Percentiles rank a stretch among this genome's conserved stretches.
Evolutionary conservation across 1,140 invertebrate genomes (phyloP).

Genomic region (Neocloeon triangulifer): DNA sequence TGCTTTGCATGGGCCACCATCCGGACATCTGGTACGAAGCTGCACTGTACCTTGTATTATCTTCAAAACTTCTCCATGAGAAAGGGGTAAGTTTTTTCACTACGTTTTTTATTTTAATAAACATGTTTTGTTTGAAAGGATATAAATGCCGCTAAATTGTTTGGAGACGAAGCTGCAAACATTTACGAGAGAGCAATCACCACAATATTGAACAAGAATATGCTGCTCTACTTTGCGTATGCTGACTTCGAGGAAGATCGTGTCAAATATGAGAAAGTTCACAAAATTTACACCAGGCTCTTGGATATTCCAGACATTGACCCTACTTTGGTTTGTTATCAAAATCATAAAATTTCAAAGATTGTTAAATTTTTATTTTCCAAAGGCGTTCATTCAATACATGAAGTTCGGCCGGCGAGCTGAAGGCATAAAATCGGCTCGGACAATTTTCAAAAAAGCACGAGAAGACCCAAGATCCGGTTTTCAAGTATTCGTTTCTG

Average conservation of each 20-base stretch:
- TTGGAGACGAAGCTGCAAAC: constrained; percentile 80
- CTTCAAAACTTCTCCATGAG: constrained; percentile 74
- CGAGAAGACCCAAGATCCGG: constrained; percentile 68
- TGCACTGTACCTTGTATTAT: constrained; percentile 84
- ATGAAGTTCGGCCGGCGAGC: constrained; percentile 96
- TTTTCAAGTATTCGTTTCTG: constrained; percentile 89
- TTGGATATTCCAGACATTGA: constrained; percentile 75
- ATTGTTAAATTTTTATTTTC: too few relatives aligned
- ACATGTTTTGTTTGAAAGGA: constrained; percentile 29
- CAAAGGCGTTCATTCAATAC: constrained; percentile 87
- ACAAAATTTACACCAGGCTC: constrained; percentile 86
- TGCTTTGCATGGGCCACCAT: constrained; percentile 90
- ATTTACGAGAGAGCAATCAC: constrained; percentile 81
- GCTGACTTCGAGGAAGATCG: constrained; percentile 97
- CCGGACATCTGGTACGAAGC: constrained; percentile 98
- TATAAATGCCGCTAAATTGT: constrained; percentile 70
- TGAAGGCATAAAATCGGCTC: constrained; percentile 91
- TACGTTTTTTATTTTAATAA: neutral
- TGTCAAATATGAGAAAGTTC: constrained; percentile 91
- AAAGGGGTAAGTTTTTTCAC: constrained; percentile 81
- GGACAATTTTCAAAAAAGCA: constrained; percentile 85
- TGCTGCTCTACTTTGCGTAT: constrained; percentile 91
- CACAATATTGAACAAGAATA: constrained; percentile 70
- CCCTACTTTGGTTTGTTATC: constrained; percentile 60
- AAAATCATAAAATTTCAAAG: too few relatives aligned